Percentiles rank a stretch among this genome's conserved stretches.
Conservation (phyloP, 2,888 invertebrate species). For the Nebria brevicollis region DNA sequence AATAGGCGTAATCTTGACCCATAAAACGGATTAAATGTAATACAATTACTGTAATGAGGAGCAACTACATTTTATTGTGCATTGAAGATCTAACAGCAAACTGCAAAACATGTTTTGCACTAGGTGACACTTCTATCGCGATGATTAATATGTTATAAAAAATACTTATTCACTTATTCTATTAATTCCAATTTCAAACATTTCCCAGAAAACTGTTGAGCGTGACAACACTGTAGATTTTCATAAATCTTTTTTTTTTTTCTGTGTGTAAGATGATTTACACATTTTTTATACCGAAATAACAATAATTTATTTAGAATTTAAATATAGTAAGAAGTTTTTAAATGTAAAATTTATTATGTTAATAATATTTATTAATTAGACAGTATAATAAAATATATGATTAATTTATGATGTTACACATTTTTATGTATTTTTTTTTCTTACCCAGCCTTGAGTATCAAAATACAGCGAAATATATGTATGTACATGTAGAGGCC, state of each 20-base stretch:
- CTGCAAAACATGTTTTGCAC: background rate
- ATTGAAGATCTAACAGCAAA: constrained; percentile 30
- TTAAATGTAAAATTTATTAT: background rate
- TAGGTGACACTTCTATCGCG: too few relatives aligned
- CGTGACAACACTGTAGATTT: too few relatives aligned
- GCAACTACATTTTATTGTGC: constrained; percentile 39
- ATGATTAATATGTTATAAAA: too few relatives aligned
- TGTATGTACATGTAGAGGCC: background rate
- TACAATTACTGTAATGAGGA: constrained; percentile 44
- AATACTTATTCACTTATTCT: too few relatives aligned
- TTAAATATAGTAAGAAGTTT: too few relatives aligned
- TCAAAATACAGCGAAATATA: background rate
- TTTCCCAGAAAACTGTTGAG: too few relatives aligned
- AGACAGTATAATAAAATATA: background rate
- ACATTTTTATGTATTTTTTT: background rate
- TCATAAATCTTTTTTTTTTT: too few relatives aligned
- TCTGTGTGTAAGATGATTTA: too few relatives aligned
- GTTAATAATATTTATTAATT: background rate
- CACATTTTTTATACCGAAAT: too few relatives aligned
- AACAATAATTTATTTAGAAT: too few relatives aligned
- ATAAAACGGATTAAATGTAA: constrained; percentile 42
- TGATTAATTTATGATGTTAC: background rate
- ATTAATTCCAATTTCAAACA: too few relatives aligned
- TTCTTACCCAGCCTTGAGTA: background rate
- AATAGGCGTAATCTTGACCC: constrained; percentile 43